Percentiles rank a stretch among this genome's conserved stretches.
These are phyloP conservation scores for Rhadinocentrus ornatus DNA, from an alignment of 2,797 vertebrate genomes.

Conservation along the genomic window DNA sequence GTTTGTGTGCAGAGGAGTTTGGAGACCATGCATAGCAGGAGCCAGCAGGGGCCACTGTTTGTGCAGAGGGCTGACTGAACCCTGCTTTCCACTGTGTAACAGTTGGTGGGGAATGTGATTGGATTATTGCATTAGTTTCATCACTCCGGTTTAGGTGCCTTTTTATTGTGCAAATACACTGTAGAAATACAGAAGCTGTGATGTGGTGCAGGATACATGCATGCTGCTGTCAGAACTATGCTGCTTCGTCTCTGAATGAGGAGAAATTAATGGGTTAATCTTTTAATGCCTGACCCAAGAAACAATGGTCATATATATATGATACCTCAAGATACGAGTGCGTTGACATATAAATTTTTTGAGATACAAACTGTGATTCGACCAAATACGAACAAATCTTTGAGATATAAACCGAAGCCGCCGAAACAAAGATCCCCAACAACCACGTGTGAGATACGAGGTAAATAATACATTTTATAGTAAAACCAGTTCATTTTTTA, in stretches of 20 bases:
- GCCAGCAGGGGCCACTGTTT: constrained; percentile 82
- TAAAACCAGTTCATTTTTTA: too few species aligned
- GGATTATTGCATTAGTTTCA: constrained; percentile 18
- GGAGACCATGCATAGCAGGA: constrained; percentile 41
- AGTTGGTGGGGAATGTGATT: constrained; percentile 2
- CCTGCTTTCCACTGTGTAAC: constrained; percentile 8
- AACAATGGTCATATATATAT: too few species aligned
- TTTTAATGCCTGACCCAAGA: neutral
- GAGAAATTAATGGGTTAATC: neutral
- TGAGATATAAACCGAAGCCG: too few species aligned
- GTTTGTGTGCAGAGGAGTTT: constrained; percentile 31
- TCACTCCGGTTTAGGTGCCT: neutral
- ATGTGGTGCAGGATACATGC: neutral
- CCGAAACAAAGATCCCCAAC: too few species aligned
- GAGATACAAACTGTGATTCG: too few species aligned
- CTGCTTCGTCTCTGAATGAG: neutral
- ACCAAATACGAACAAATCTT: too few species aligned
- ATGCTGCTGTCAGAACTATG: neutral
- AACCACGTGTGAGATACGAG: too few species aligned
- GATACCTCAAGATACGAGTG: too few species aligned
- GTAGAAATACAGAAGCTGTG: neutral
- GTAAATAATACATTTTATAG: too few species aligned
- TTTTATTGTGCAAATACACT: neutral
- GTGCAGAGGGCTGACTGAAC: constrained; percentile 47
- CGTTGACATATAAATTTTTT: too few species aligned